Conservation (phyloP, 2,113 vertebrate genomes). For the Delphinapterus leucas region DNA sequence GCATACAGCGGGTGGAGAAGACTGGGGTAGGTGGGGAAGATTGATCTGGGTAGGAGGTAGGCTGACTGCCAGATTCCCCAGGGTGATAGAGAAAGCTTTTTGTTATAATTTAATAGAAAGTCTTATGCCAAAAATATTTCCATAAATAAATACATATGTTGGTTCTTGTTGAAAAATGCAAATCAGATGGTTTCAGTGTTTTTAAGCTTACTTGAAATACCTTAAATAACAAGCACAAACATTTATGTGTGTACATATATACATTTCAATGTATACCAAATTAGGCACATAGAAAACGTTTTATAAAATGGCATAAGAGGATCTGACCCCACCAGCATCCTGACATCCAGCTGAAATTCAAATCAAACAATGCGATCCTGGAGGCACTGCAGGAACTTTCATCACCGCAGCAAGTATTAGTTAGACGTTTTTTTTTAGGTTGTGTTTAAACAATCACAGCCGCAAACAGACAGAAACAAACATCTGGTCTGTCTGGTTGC, state of each 20-base stretch:
- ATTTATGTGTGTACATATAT: constrained; percentile 65
- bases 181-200: constrained; percentile 73
- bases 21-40: constrained; percentile 45
- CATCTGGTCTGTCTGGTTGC: constrained; percentile 58
- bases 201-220: constrained; percentile 67
- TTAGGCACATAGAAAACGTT: constrained; percentile 55
- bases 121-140: constrained; percentile 75
- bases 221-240: constrained; percentile 71
- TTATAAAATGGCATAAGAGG: constrained; percentile 56
- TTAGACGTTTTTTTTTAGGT: constrained; percentile 53
- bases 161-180: constrained; percentile 78
- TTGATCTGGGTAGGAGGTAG: constrained; percentile 77
- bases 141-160: constrained; percentile 77
- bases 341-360: constrained; percentile 62
- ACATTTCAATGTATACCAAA: constrained; percentile 65
- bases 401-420: constrained; percentile 53
- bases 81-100: constrained; percentile 67
- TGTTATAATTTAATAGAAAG: constrained; percentile 75
- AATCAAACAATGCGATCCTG: constrained; percentile 25
- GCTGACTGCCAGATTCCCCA: constrained; percentile 75
- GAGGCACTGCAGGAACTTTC: constrained; percentile 30
- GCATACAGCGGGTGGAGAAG: constrained; percentile 12
- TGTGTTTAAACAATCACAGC: constrained; percentile 57
- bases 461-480: constrained; percentile 54
- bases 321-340: not conserved